Evolutionary conservation across 1,140 invertebrate genomes (phyloP), one percentile per base, ranked within the genome.

Genomic region (Drosophila ohnishii): DNA sequence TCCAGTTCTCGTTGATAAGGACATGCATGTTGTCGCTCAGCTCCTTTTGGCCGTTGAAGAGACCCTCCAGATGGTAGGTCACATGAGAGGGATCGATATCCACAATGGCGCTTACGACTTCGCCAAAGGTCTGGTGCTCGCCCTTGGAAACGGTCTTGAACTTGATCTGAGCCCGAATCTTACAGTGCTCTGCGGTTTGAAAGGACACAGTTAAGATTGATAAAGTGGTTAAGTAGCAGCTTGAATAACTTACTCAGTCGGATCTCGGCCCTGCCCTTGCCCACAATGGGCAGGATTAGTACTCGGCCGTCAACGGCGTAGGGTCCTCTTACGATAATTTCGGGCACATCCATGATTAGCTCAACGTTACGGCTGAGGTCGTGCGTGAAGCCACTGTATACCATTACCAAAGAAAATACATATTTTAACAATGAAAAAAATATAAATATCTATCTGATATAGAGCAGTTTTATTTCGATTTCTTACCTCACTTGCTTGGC

Each of bases 231-330:
- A 25, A 6, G 14, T 30, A 5, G 9, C 8, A 0, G 16, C 16
- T 35, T 14, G 11, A 53, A 4, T 2, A 19, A 28, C 60, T 59
- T 79, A 91, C 90, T 45, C 19, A 91, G 51, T 0, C 28, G 32
- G 16, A 91, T 90, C 35, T 71, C 28, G 1, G 77, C 72, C 0
- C 42, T 37, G n/a, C 94, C 94, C 6, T 92, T 85, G 28, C 94
- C 94, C n/a, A 90, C 83, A 56, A 94, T 93, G 0, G 94, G 94
- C 16, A 94, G 76, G 13, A 94, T 90, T 2, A 94, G 80, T 8
- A 94, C 86, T 62, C 91, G 89, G 22, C 94, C 94, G 7, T 92
- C 90, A 16, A 93, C 88, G 8, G 74, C 77, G 64, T 94, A 94
- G 11, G 92, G 89, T 7, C 92, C 93, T 30, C 91, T 67, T 0